Evolutionary conservation across 2,113 vertebrate genomes (phyloP), one percentile per base, ranked within the genome.

Genomic region (Felis chaus): DNA sequence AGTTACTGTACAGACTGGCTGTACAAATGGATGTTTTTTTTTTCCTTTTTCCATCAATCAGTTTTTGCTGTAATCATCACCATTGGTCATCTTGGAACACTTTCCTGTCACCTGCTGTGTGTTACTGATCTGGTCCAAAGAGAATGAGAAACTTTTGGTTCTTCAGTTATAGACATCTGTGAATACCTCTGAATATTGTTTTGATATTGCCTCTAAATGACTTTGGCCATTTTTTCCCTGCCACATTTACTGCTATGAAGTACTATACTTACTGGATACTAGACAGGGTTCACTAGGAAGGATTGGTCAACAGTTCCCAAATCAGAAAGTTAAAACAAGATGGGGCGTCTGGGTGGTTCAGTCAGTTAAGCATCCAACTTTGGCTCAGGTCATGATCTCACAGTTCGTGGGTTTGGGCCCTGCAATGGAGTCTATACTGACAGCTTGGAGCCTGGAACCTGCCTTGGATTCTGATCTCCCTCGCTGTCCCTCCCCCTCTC

Each of bases 261-360:
- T 65, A 36, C 14, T 68, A 48, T 39, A 76, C 18, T 29, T 80
- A 23, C 5, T 69, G 5, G 5, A 7, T 90, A 63, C 8, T 21
- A 85, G 63, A 14, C 4, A 87, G 78, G 63, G 63, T 78, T 88
- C 89, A 4, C 23, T 87, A n/a, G 69, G 87, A 83, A 8, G 21
- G 7, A 61, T 36, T 41, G 33, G 21, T 88, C 21, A 94, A 61
- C 18, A 57, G 31, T 95, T 1, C 19, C 11, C 50, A 92, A 95
- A 63, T 71, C 29, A 97, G 45, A 76, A 96, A 91, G 33, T 86
- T 83, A 21, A 95, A 93, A 85, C 2, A 68, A 90, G 23, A 81
- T 8, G 57, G 57, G 57, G 57, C 19, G 0, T 25, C 57, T 61
- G 21, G 57, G 21, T 61, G 19, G 57, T 61, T 61, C 57, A 61